Evolutionary conservation across 2,113 vertebrate species (phyloP).

Genomic region (Melanostigma gelatinosum): DNA sequence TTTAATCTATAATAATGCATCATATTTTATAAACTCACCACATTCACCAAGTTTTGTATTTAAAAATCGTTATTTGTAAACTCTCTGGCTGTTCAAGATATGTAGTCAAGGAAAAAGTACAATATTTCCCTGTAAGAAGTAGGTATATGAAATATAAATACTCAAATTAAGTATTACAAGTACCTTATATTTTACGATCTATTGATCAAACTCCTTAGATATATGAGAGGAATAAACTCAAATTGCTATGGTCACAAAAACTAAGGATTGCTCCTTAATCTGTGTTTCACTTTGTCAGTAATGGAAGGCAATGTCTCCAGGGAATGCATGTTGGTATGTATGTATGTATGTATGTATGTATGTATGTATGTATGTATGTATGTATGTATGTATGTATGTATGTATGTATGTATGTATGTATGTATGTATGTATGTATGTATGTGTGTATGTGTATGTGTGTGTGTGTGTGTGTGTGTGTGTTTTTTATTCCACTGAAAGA

Average conservation of each 20-base stretch:
- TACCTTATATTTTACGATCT: background rate
- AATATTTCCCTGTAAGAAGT: background rate
- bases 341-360: conserved; percentile 21
- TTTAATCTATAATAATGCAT: background rate
- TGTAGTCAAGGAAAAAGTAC: background rate
- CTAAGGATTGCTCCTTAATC: conserved; percentile 21
- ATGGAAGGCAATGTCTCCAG: background rate
- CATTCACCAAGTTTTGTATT: background rate
- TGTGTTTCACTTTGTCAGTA: conserved; percentile 34
- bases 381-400: no score
- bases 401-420: conserved; percentile 22
- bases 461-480: conserved; percentile 12
- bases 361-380: background rate
- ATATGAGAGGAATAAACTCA: conserved; percentile 3
- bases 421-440: conserved; percentile 6
- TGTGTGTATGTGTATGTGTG: conserved; percentile 13
- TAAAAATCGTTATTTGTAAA: background rate
- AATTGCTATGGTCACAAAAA: conserved; percentile 20
- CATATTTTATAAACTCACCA: background rate
- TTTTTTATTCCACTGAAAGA: conserved; percentile 46
- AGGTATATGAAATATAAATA: background rate
- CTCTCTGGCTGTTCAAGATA: background rate
- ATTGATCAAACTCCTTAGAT: background rate
- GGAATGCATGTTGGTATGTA: conserved; percentile 21
- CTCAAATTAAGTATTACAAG: background rate